These are phyloP conservation scores for Rotaria magnacalcarata DNA, from an alignment of 2,888 invertebrate species.

Conservation along the genomic window DNA sequence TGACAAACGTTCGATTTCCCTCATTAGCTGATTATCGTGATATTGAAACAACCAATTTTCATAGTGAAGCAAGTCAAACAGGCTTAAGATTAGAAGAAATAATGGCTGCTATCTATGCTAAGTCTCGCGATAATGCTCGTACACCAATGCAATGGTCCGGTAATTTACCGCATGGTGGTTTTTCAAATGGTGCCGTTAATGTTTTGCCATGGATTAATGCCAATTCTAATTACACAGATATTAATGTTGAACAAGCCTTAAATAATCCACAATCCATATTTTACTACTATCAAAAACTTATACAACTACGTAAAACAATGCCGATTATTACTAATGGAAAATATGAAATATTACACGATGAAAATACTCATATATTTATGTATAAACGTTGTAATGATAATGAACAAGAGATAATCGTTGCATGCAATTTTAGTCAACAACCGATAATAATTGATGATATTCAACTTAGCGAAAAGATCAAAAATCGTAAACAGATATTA, in stretches of 20 bases:
- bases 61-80: background rate
- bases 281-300: slow-evolving; percentile 21
- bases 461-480: background rate
- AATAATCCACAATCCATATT: background rate
- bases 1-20: slow-evolving; percentile 14
- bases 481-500: background rate
- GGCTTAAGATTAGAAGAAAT: background rate
- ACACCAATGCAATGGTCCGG: slow-evolving; percentile 34
- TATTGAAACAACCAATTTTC: slow-evolving; percentile 22
- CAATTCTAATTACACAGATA: slow-evolving; percentile 28
- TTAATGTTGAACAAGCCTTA: slow-evolving; percentile 36
- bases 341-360: background rate
- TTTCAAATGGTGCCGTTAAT: background rate
- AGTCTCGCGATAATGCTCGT: slow-evolving; percentile 29
- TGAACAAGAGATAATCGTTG: background rate
- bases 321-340: background rate
- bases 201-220: background rate
- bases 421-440: slow-evolving; percentile 27
- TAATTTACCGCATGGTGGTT: background rate
- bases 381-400: slow-evolving; percentile 22
- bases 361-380: slow-evolving; percentile 29
- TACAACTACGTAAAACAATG: background rate
- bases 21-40: background rate
- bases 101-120: slow-evolving; percentile 20
- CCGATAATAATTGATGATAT: background rate